Evolutionary conservation across 1,140 invertebrate species (phyloP), one percentile per base, ranked within the genome.

Genomic region (Nasonia vitripennis): DNA sequence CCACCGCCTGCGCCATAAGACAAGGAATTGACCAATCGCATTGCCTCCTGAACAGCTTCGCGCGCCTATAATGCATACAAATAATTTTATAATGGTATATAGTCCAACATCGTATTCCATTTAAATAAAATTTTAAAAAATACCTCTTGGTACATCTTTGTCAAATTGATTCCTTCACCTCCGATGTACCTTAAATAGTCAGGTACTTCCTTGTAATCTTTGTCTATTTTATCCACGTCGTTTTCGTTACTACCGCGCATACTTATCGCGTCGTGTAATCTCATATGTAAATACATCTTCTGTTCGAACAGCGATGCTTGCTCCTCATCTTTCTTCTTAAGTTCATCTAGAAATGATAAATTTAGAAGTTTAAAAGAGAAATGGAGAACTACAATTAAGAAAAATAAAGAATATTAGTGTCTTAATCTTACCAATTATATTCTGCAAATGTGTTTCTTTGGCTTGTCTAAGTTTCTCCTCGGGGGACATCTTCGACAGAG

Each of bases 251-350:
- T 89, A 41, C 86, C 90, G 74, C 88, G 90, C 4, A 95, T 93
- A 37, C 94, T 94, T 3, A 95, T 94, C 0, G 95, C 95, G 80
- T 96, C 96, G 62, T 98, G 93, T 79, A 98, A 94, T 88, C 96
- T 96, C 89, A 96, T 94, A 89, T 98, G 97, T 67, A 98, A 91
- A 83, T 95, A 95, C 93, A 98, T 97, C 91, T 98, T 98, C 88
- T 98, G 97, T 92, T 98, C 97, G 34, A 98, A 94, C 37, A 98
- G 92, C 41, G 96, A 91, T 9, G 97, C 97, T 88, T 98, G 96
- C 88, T 98, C 97, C 41, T 96, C 94, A 89, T 99, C 98, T 91
- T 98, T 98, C 79, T 97, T 96, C 62, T 97, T 95, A 88, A 99
- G 93, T 88, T 96, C 94, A 87, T 95, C 96, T 95, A 74, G 31